Evolutionary conservation across 2,888 invertebrate genomes (phyloP), one percentile per base, ranked within the genome.

Genomic region (Odontocolon sp.): DNA sequence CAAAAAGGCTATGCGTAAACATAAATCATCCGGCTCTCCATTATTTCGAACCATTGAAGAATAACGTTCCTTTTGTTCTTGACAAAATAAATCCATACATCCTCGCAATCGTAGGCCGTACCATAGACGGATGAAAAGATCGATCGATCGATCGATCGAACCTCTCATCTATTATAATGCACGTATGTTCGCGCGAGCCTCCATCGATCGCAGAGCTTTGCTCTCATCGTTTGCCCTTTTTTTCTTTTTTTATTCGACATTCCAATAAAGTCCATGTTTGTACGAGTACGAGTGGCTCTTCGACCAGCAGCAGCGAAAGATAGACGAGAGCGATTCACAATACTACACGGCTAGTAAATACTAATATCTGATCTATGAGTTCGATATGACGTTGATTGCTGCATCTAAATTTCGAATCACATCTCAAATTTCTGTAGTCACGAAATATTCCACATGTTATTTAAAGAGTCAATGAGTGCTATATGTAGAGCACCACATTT

Each of bases 261-360:
- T 78, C 69, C 74, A 75, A 75, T 75, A 78, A 71, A 63, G 75
- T 31, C 54, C 71, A 56, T 71, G 71, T 76, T 75, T 69, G 68
- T 52, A 47, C 59, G 47, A 36, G 56, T 40, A 23, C 21, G 69
- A 61, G 40, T 40, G 42, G 42, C 42, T 61, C 23, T 54, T 11
- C 9, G 38, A 16, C 42, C 16, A 36, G 26, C 31, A 42, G 50
- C 28, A 23, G 11, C 21, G 14, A 38, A 9, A n/a, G 4, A n/a
- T n/a, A n/a, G n/a, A n/a, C n/a, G n/a, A n/a, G n/a, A n/a, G n/a
- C n/a, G n/a, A n/a, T n/a, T n/a, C n/a, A n/a, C n/a, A n/a, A n/a
- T n/a, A n/a, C n/a, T n/a, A n/a, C n/a, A n/a, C n/a, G n/a, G n/a
- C n/a, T n/a, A n/a, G n/a, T n/a, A n/a, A n/a, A n/a, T n/a, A n/a